Evolutionary conservation across 2,113 vertebrate species (phyloP).

Genomic region (Pycnonotus jocosus): DNA sequence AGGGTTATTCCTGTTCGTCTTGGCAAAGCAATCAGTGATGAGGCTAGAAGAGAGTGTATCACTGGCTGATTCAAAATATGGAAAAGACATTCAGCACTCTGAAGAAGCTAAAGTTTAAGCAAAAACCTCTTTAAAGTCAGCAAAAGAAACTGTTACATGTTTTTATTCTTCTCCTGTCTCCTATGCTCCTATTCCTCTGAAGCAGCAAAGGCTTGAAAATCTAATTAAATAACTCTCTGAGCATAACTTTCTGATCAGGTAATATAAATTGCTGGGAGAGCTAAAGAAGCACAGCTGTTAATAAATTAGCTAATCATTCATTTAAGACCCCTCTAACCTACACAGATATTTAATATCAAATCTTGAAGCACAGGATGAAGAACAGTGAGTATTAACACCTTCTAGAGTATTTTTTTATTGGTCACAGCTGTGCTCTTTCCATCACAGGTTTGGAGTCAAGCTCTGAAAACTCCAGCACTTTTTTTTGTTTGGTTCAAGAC

Average conservation of each 20-base stretch:
- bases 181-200: not conserved
- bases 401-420: not conserved
- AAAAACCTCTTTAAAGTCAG: not conserved
- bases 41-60: not conserved
- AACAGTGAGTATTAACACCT: not conserved
- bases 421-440: not conserved
- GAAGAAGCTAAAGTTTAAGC: not conserved
- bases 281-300: not conserved
- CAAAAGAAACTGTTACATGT: not conserved
- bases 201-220: not conserved
- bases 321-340: not conserved
- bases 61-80: not conserved
- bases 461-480: not conserved
- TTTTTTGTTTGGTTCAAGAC: not conserved
- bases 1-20: not conserved
- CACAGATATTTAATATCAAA: not conserved
- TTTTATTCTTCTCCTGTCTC: not conserved
- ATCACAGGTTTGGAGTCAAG: not conserved
- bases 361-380: not conserved
- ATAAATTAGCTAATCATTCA: not conserved
- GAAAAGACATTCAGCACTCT: not conserved
- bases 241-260: not conserved
- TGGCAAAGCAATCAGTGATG: not conserved
- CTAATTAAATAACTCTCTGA: not conserved
- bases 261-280: not conserved